phyloP scores from a whole-genome alignment of 1,140 invertebrate species.

The Saccostrea glomerata region DNA sequence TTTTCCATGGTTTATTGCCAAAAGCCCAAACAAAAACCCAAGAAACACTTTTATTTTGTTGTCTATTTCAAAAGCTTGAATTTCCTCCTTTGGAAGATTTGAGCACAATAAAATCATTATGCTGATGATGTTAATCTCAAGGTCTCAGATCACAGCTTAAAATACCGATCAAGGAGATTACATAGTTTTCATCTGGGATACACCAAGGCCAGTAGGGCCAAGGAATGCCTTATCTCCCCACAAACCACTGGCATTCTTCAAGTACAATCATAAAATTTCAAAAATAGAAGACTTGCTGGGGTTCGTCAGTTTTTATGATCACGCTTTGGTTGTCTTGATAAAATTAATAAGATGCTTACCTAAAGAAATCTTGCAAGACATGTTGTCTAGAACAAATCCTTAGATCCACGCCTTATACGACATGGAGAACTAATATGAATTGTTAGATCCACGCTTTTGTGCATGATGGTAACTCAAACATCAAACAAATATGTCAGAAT shows the following conservation, averaged over 20 bases:
- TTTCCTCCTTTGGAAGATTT: neutral
- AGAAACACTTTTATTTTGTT: too few relatives aligned
- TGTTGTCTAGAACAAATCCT: neutral
- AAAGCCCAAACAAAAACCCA: too few relatives aligned
- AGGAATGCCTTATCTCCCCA: neutral
- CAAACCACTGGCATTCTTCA: neutral
- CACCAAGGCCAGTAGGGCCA: neutral
- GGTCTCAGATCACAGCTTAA: neutral
- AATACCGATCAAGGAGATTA: neutral
- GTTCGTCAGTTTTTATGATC: constrained; percentile 6
- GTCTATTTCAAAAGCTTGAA: too few relatives aligned
- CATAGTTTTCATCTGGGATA: neutral
- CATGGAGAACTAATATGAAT: too few relatives aligned
- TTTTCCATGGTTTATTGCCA: too few relatives aligned
- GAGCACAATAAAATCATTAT: neutral
- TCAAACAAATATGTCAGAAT: too few relatives aligned
- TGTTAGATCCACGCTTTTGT: too few relatives aligned
- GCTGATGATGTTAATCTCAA: neutral
- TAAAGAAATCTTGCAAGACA: too few relatives aligned
- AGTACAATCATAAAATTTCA: constrained; percentile 32
- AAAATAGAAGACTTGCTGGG: constrained; percentile 19
- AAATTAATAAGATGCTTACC: too few relatives aligned
- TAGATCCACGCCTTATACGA: neutral
- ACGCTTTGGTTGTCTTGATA: neutral
- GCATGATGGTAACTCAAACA: too few relatives aligned